Percentiles rank a stretch among this genome's conserved stretches.
Conservation (phyloP, 2,888 invertebrate species). For the Calameuta idolon region DNA sequence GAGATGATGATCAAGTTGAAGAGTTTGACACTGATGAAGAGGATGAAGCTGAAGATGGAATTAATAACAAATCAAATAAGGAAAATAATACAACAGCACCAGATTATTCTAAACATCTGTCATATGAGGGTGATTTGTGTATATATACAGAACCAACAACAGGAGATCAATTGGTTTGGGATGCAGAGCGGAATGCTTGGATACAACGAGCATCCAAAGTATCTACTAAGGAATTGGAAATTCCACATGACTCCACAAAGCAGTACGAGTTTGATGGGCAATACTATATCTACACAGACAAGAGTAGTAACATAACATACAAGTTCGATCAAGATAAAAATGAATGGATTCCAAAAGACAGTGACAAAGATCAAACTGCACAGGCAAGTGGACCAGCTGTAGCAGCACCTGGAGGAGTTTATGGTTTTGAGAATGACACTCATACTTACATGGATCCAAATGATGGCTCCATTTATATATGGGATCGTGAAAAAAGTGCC, state of each 20-base stretch:
- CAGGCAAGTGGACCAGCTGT: conserved; percentile 41
- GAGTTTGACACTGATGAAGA: conserved; percentile 51
- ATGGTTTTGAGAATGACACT: conserved; percentile 82
- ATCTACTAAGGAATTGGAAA: neutral
- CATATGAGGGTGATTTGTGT: conserved; percentile 78
- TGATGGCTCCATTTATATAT: conserved; percentile 92
- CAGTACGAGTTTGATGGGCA: conserved; percentile 61
- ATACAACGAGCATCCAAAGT: conserved; percentile 27
- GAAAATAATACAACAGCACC: conserved; percentile 5
- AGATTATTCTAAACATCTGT: conserved; percentile 71
- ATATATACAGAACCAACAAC: conserved; percentile 81
- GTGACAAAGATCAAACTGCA: conserved; percentile 36
- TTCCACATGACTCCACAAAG: conserved; percentile 40
- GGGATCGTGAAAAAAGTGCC: conserved; percentile 90
- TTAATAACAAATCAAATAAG: conserved; percentile 14
- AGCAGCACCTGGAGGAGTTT: conserved; percentile 64
- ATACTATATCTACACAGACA: conserved; percentile 63
- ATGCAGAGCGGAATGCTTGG: conserved; percentile 64
- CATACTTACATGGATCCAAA: conserved; percentile 82
- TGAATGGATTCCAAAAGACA: conserved; percentile 70
- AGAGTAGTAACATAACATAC: conserved; percentile 62
- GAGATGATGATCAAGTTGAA: conserved; percentile 24
- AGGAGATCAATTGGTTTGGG: conserved; percentile 77
- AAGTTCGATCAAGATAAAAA: conserved; percentile 74
- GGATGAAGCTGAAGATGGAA: conserved; percentile 27